Evolutionary conservation across 2,113 vertebrate genomes (phyloP).

Genomic region (Chionomys nivalis): DNA sequence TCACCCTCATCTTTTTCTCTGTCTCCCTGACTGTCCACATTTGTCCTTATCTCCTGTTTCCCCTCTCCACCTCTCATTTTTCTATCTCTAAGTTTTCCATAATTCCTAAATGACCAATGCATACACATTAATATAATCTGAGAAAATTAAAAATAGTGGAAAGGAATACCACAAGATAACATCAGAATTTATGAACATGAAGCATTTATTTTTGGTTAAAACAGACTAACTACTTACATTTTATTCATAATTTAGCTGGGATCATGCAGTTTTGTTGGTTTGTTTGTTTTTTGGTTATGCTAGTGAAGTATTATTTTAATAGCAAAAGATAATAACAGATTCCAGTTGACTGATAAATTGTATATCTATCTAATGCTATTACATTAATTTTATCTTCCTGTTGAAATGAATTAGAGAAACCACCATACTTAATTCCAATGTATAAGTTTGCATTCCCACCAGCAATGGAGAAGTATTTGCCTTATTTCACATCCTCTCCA

Average conservation of each 20-base stretch:
- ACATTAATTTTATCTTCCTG: background rate
- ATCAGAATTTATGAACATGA: background rate
- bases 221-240: background rate
- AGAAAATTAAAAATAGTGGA: conserved; percentile 19
- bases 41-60: background rate
- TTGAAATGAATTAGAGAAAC: background rate
- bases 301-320: background rate
- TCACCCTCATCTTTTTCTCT: too few relatives aligned
- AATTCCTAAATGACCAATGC: background rate
- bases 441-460: too few relatives aligned
- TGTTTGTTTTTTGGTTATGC: background rate
- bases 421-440: background rate
- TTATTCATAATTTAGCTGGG: background rate
- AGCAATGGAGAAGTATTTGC: too few relatives aligned
- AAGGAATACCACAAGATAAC: conserved; percentile 4
- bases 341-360: background rate
- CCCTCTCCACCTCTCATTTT: background rate
- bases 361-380: background rate
- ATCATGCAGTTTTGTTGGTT: background rate
- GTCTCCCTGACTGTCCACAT: background rate
- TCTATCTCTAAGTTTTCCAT: background rate
- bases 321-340: background rate
- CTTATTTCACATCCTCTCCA: background rate
- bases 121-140: background rate
- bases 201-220: background rate